phyloP scores from a whole-genome alignment of 2,888 invertebrate species.

The Noctua pronuba region DNA sequence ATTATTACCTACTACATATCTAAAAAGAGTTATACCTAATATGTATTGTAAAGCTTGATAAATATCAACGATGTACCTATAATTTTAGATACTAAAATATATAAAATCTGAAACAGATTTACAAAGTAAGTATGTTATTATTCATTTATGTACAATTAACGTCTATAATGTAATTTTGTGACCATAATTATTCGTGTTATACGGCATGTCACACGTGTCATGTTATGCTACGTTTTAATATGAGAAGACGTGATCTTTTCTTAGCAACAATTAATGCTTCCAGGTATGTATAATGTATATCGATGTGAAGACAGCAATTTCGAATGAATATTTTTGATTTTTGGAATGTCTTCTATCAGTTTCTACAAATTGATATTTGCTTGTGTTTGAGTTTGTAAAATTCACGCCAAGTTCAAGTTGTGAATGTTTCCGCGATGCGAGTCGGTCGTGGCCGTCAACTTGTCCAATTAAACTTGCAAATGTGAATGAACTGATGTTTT shows the following conservation, averaged over 20 bases:
- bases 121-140: not conserved
- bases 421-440: slow-evolving; percentile 8
- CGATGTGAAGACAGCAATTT: slow-evolving; percentile 1
- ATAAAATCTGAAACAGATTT: not conserved
- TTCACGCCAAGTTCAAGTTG: slow-evolving; percentile 4
- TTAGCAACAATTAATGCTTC: not conserved
- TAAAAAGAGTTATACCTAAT: not conserved
- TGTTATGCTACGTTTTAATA: not conserved
- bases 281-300: not conserved
- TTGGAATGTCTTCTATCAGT: not conserved
- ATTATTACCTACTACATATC: not conserved
- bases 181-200: slow-evolving; percentile 1
- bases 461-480: slow-evolving; percentile 40
- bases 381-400: not conserved
- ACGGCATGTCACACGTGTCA: not conserved
- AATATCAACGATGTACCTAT: not conserved
- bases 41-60: not conserved
- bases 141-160: not conserved
- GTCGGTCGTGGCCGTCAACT: slow-evolving; percentile 41
- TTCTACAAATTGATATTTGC: not conserved
- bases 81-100: not conserved
- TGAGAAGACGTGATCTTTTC: slow-evolving; percentile 10
- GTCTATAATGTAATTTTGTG: not conserved
- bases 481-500: slow-evolving; percentile 41
- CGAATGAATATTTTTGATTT: not conserved